phyloP scores from a whole-genome alignment of 2,113 vertebrate genomes.

The Formicarius rufipectus region DNA sequence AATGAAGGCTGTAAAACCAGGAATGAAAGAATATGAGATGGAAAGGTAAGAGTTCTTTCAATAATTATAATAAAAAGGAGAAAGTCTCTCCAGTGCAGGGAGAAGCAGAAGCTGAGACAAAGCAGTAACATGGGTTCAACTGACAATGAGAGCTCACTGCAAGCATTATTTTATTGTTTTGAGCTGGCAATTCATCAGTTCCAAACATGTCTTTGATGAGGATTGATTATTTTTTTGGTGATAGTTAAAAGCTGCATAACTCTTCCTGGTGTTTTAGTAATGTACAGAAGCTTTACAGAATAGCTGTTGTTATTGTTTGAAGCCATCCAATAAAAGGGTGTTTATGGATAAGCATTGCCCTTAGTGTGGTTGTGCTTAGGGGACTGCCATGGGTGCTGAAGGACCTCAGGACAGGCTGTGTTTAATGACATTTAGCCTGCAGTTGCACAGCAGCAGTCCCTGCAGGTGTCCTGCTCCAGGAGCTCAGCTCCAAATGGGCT shows the following conservation, averaged over 20 bases:
- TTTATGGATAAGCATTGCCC: not conserved
- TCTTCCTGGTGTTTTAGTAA: slow-evolving; percentile 22
- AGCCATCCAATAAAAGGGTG: not conserved
- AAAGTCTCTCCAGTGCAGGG: not conserved
- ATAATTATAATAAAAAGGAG: slow-evolving; percentile 35
- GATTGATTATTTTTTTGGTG: slow-evolving; percentile 35
- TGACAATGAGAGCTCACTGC: not conserved
- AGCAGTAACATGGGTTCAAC: not conserved
- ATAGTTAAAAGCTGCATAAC: slow-evolving; percentile 28
- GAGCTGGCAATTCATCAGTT: not conserved
- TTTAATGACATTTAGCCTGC: not conserved
- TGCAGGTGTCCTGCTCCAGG: not conserved
- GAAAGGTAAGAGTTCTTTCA: slow-evolving; percentile 73
- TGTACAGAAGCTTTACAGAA: slow-evolving; percentile 52
- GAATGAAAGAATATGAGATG: slow-evolving; percentile 83
- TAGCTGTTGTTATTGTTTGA: slow-evolving; percentile 33
- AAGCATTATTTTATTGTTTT: not conserved
- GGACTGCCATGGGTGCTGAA: not conserved
- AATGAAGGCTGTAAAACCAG: slow-evolving; percentile 81
- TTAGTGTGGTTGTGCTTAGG: not conserved
- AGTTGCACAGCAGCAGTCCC: not conserved
- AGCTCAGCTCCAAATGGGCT: not conserved
- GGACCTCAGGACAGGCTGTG: not conserved
- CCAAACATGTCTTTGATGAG: slow-evolving; percentile 3
- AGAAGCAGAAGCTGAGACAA: not conserved